Evolutionary conservation across 2,888 invertebrate species (phyloP).

Genomic region (Aporophyla nigra): DNA sequence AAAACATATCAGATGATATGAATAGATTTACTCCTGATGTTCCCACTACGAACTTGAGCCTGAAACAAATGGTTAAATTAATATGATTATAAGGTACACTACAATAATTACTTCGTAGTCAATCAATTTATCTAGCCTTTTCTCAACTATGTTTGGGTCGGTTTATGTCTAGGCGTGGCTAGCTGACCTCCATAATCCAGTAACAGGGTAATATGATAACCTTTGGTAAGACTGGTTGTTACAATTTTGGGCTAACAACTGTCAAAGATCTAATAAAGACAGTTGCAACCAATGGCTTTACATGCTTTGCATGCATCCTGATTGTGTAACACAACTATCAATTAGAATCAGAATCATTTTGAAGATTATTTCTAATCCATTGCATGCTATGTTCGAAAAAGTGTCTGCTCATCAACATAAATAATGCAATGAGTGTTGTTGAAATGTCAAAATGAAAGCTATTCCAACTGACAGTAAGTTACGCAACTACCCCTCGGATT

Average conservation of each 20-base stretch:
- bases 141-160: background rate
- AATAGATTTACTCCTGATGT: conserved; percentile 95
- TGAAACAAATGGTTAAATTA: conserved; percentile 76
- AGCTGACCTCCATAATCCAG: background rate
- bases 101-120: background rate
- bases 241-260: background rate
- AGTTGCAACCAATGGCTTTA: accelerated
- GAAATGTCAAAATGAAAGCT: too few relatives aligned
- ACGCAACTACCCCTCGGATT: background rate
- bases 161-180: background rate
- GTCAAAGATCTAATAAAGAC: background rate
- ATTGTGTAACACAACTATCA: too few relatives aligned
- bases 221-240: background rate
- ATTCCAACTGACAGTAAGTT: too few relatives aligned
- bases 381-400: too few relatives aligned
- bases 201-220: background rate
- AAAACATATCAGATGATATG: conserved; percentile 99
- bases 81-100: background rate
- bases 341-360: too few relatives aligned
- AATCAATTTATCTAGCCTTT: background rate
- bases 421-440: too few relatives aligned
- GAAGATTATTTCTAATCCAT: too few relatives aligned
- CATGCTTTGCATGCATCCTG: background rate
- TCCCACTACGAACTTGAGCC: conserved; percentile 96
- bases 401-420: too few relatives aligned